Conservation (phyloP, 2,797 vertebrate species). For the Delichon dasypus region DNA sequence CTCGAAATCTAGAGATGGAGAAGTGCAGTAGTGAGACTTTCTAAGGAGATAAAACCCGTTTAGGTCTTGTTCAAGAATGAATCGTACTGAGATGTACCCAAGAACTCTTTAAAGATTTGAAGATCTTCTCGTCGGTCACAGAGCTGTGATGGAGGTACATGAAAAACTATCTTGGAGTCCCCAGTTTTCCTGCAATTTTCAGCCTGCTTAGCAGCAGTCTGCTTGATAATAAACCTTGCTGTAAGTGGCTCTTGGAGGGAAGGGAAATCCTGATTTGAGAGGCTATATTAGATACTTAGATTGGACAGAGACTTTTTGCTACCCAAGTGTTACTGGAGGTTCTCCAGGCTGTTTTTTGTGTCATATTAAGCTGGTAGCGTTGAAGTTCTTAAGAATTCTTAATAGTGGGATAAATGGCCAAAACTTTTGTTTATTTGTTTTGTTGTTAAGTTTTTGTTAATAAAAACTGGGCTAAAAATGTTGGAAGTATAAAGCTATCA, state of each 20-base stretch:
- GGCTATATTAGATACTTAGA: not conserved
- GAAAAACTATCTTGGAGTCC: not conserved
- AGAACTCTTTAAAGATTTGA: not conserved
- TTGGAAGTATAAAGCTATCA: not conserved
- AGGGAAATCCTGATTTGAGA: not conserved
- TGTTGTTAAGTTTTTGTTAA: not conserved
- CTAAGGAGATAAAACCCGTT: not conserved
- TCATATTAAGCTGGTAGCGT: not conserved
- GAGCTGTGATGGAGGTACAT: accelerated
- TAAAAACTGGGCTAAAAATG: not conserved
- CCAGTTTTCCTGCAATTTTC: not conserved
- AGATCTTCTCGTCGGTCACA: not conserved
- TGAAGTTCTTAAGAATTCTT: not conserved
- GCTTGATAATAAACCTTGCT: not conserved
- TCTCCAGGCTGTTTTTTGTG: not conserved
- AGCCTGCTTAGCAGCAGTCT: not conserved
- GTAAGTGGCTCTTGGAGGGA: not conserved
- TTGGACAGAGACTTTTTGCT: not conserved
- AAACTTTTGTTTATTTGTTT: not conserved
- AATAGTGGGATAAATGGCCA: not conserved
- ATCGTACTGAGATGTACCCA: not conserved
- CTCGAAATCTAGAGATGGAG: not conserved
- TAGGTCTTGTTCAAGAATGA: not conserved
- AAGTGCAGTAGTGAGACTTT: not conserved
- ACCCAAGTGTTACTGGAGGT: not conserved